Base-by-base conservation (phyloP, 2,888 invertebrate species). In the Eristalinus sepulchralis region DNA sequence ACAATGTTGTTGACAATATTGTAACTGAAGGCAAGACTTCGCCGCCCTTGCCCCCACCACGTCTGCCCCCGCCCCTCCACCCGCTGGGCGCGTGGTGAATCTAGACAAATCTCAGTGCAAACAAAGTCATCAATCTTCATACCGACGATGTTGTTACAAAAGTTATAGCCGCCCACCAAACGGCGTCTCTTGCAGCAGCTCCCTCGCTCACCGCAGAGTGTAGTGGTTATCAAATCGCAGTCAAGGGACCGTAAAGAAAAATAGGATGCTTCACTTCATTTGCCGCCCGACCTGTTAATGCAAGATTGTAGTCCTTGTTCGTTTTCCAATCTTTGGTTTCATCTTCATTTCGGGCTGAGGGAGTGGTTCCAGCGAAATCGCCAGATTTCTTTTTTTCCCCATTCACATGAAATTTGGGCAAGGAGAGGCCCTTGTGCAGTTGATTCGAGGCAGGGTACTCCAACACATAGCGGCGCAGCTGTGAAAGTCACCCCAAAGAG, bases 91-190 rank as follows among this genome's bases (percentile, higher is more conserved):
- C 62, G 55, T 55, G 22, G 57, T 47, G 57, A 81, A 81, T 59
- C 71, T n/a, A 77, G 77, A 82, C 77, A 81, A 85, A 82, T 85
- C 82, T 77, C 76, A 82, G 68, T 36, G 72, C 81, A 82, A 82
- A 82, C 85, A 78, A 60, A 82, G 82, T 77, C 77, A 85, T 85
- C 85, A 85, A 85, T 85, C 85, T 85, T 85, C 73, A 60, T 33
- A 70, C 57, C 72, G 67, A 68, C 68, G 63, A 82, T 67, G 66
- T 39, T 72, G 59, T 31, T 68, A 60, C 80, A 66, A 73, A 80
- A 71, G 66, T 67, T 60, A 67, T 72, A 34, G 53, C 13, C 59
- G 4, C 24, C 55, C n/a, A 11, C 1, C 33, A 13, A 11, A 6
- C n/a, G 0, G 47, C n/a, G 47, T 3, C 17, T n/a, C 31, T 20